These are phyloP conservation scores for Baryphthengus martii DNA, from an alignment of 2,113 vertebrate genomes.

Conservation along the genomic window DNA sequence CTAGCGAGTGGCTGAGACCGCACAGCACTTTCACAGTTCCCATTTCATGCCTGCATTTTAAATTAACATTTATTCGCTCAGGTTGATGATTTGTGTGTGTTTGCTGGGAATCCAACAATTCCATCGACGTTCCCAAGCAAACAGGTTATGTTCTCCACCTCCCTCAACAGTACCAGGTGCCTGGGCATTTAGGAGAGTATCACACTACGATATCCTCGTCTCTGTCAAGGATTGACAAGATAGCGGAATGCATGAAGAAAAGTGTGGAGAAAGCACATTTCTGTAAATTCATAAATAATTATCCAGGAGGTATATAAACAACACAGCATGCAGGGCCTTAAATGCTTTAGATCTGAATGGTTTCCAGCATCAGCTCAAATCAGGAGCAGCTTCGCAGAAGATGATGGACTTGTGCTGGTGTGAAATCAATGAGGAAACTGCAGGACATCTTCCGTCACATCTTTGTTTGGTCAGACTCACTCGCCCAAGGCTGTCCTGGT, in stretches of 20 bases:
- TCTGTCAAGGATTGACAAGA: background rate
- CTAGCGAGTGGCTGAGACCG: background rate
- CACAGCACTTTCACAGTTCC: background rate
- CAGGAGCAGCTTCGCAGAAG: background rate
- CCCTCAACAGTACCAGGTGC: background rate
- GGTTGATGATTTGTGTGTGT: background rate
- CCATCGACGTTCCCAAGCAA: rapidly evolving
- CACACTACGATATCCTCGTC: rapidly evolving
- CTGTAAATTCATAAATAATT: background rate
- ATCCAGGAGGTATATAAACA: background rate
- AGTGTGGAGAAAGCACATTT: background rate
- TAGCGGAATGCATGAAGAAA: background rate
- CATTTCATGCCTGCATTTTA: background rate
- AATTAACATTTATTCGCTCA: background rate
- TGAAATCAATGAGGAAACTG: background rate
- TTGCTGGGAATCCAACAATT: background rate
- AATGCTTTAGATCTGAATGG: background rate
- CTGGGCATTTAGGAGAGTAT: background rate
- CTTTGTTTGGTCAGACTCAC: background rate
- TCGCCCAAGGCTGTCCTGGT: background rate
- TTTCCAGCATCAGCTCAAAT: background rate
- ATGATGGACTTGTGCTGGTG: background rate
- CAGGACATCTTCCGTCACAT: background rate
- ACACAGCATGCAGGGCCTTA: background rate
- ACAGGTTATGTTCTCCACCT: background rate